These are phyloP conservation scores for Lophius piscatorius DNA, from an alignment of 2,113 vertebrate species.

Conservation along the genomic window DNA sequence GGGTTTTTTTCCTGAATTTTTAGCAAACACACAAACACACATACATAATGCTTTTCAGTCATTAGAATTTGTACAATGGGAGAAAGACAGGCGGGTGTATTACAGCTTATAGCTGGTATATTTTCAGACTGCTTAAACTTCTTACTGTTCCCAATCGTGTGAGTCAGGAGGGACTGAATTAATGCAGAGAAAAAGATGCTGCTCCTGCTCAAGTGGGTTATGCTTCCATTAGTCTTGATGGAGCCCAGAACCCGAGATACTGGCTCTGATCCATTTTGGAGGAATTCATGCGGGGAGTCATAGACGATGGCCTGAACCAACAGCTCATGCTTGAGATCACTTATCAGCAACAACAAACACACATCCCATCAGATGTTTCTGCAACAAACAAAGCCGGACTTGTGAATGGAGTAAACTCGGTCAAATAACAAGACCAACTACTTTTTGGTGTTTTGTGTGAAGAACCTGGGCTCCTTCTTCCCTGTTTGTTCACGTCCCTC, in stretches of 20 bases:
- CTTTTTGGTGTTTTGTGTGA: no score
- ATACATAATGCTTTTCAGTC: no score
- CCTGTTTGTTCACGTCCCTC: no score
- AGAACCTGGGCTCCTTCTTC: no score
- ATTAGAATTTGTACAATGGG: conserved; percentile 8
- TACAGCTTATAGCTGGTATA: conserved; percentile 17
- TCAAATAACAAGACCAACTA: no score
- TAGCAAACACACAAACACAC: no score
- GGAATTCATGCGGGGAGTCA: conserved; percentile 49
- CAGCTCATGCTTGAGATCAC: conserved; percentile 25
- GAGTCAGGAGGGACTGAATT: conserved; percentile 60
- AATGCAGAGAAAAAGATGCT: conserved; percentile 63
- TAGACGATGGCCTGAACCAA: conserved; percentile 29
- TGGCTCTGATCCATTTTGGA: conserved; percentile 69
- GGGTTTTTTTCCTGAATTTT: no score
- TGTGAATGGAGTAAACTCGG: no score
- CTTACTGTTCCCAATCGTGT: conserved; percentile 40
- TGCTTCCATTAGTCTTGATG: conserved; percentile 78
- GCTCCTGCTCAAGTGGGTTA: conserved; percentile 54
- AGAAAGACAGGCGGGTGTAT: conserved; percentile 33
- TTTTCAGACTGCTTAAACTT: conserved; percentile 38
- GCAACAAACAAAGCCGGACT: no score
- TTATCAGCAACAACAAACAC: conserved; percentile 40
- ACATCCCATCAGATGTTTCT: no score
- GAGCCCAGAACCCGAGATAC: conserved; percentile 67